Evolutionary conservation across 2,113 vertebrate genomes (phyloP), one percentile per base, ranked within the genome.

Genomic region (Salvator merianae): DNA sequence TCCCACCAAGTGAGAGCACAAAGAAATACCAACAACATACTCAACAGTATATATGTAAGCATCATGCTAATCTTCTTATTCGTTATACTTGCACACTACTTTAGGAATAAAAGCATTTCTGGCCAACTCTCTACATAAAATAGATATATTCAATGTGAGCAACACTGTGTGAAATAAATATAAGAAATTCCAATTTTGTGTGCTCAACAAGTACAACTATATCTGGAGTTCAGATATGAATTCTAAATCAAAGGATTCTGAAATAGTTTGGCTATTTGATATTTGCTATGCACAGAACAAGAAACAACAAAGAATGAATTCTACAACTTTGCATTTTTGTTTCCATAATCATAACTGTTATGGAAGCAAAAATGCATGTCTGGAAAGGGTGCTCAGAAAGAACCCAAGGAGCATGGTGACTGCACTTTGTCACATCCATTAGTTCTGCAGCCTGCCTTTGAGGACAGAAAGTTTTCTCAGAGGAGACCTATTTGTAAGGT

Each of bases 21-120:
- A 84, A 36, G 24, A 84, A 84, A 72, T 43, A 71, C 53, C 24
- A 14, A 34, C 50, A 84, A 77, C 38, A 79, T 72, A 62, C 38
- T 36, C 32, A 83, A 28, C 38, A 66, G 26, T 40, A n/a, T n/a
- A 47, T 47, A 62, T 78, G 20, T 78, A 84, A 62, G 78, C 65
- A 84, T 28, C 22, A 55, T 65, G n/a, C 53, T 55, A 84, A 73
- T 79, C 28, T 72, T 63, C 36, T 28, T 63, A 65, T 63, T 34
- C 30, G 20, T 13, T 34, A 1, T 71, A 26, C 40, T 36, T 26
- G 24, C 8, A 69, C 18, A 40, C 16, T 70, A 22, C 30, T 43
- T 76, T 24, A 77, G 36, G 18, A 16, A 34, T n/a, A 34, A 72
- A 84, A 78, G 16, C 47, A 34, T 28, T n/a, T 70, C n/a, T n/a